Evolutionary conservation across 1,140 invertebrate genomes (phyloP).

Genomic region (Drosophila sturtevanti): DNA sequence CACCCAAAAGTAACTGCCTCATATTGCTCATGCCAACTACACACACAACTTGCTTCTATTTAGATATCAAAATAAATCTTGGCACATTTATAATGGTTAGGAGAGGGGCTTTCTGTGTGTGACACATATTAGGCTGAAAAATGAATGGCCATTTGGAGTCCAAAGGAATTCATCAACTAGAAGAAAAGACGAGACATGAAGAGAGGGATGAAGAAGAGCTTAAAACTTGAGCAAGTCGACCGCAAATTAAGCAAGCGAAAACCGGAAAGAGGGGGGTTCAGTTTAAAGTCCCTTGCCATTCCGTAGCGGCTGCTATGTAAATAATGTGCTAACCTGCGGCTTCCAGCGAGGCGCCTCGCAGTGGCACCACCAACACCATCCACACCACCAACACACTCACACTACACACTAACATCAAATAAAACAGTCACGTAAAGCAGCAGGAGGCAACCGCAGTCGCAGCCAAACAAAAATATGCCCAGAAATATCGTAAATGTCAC

Average conservation of each 20-base stretch:
- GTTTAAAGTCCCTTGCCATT: slow-evolving; percentile 28
- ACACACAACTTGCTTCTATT: slow-evolving; percentile 28
- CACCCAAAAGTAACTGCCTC: slow-evolving; percentile 39
- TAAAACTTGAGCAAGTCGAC: slow-evolving; percentile 15
- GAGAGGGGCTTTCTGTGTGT: slow-evolving; percentile 23
- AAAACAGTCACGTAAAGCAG: slow-evolving; percentile 69
- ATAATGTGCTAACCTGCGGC: slow-evolving; percentile 70
- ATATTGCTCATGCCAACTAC: slow-evolving; percentile 27
- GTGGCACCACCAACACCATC: background rate
- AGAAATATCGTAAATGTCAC: slow-evolving; percentile 75
- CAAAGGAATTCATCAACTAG: background rate
- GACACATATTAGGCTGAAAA: slow-evolving; percentile 50
- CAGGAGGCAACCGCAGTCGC: slow-evolving; percentile 35
- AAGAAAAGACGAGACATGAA: background rate
- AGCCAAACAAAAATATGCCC: slow-evolving; percentile 51
- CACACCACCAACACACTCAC: background rate
- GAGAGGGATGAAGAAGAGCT: background rate
- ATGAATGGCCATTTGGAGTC: slow-evolving; percentile 30
- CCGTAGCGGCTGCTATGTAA: slow-evolving; percentile 41
- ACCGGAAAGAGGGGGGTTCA: slow-evolving; percentile 34
- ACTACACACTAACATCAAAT: slow-evolving; percentile 72
- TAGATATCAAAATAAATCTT: slow-evolving; percentile 50
- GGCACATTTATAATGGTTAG: slow-evolving; percentile 50
- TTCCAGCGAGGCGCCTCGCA: slow-evolving; percentile 24
- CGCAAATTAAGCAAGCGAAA: slow-evolving; percentile 70